These are phyloP conservation scores for Cactoblastis cactorum DNA, from an alignment of 2,888 invertebrate genomes.

Conservation along the genomic window DNA sequence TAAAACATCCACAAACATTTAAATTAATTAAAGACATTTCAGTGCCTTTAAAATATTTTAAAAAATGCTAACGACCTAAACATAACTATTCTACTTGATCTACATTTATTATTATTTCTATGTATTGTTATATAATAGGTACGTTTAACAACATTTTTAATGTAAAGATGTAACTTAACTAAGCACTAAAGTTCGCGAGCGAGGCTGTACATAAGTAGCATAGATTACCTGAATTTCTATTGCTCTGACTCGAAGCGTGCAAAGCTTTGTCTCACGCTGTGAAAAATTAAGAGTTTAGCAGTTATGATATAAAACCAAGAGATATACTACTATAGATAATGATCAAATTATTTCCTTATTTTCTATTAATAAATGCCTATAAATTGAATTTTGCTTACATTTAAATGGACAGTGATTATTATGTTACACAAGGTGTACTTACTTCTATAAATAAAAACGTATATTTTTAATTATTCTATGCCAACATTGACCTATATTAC, in stretches of 20 bases:
- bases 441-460: constrained; percentile 51
- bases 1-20: constrained; percentile 17
- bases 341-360: constrained; percentile 17
- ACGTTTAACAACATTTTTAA: constrained; percentile 25
- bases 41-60: constrained; percentile 12
- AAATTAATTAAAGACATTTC: constrained; percentile 14
- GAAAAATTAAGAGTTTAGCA: not conserved
- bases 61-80: constrained; percentile 22
- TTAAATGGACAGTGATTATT: constrained; percentile 65
- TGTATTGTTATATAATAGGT: constrained; percentile 20
- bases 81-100: constrained; percentile 18
- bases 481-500: constrained; percentile 50
- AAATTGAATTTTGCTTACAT: constrained; percentile 43
- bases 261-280: not conserved
- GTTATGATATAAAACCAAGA: not conserved
- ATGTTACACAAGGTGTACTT: constrained; percentile 60
- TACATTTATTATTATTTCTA: constrained; percentile 20
- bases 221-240: not conserved
- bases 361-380: constrained; percentile 25
- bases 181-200: constrained; percentile 5
- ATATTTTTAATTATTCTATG: constrained; percentile 35
- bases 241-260: not conserved
- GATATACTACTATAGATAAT: constrained; percentile 11
- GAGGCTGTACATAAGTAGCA: not conserved
- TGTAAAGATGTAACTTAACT: constrained; percentile 15